Evolutionary conservation across 2,888 invertebrate species (phyloP), one percentile per base, ranked within the genome.

Genomic region (Cephalotes varians): DNA sequence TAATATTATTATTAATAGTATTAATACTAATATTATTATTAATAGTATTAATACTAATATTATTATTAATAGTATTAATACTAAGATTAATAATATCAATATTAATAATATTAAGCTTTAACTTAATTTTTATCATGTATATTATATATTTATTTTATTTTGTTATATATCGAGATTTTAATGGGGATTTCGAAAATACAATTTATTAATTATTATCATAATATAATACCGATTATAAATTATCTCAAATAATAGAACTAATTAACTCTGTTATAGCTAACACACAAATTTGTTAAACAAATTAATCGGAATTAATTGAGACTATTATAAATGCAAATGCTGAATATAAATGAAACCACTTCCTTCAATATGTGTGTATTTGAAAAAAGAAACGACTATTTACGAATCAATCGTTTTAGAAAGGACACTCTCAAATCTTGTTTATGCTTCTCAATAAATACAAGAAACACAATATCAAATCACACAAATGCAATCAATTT

Each of bases 381-480:
- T 18, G 15, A 34, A 34, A 28, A 44, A 58, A 44, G 21, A 60
- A 60, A 47, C 5, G 1, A 60, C 47, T 10, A 40, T 18, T 37
- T 54, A 1, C 31, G 31, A 74, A 62, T 31, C 21, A 47, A 12
- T 47, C 18, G 51, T 76, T 76, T 67, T 15, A 54, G 69, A 76
- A 76, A 76, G 37, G 37, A 51, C 47, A 67, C 5, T 40, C 21
- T 10, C 9, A 10, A 21, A 40, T 28, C n/a, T n/a, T 34, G 15
- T 9, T 47, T 44, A 40, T 31, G 5, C 37, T 25, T 25, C 15
- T 37, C 34, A 3, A 4, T 25, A 28, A 28, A 56, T n/a, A 40
- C 1, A 40, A 12, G 12, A 18, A 31, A 37, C 7, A 21, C 49
- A 37, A 2, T 10, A 4, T 40, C 25, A 18, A 62, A 21, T 31